Percentiles rank a stretch among this genome's conserved stretches.
These are phyloP conservation scores for Steinernema carpocapsae DNA, from an alignment of 2,888 invertebrate species.

Conservation along the genomic window DNA sequence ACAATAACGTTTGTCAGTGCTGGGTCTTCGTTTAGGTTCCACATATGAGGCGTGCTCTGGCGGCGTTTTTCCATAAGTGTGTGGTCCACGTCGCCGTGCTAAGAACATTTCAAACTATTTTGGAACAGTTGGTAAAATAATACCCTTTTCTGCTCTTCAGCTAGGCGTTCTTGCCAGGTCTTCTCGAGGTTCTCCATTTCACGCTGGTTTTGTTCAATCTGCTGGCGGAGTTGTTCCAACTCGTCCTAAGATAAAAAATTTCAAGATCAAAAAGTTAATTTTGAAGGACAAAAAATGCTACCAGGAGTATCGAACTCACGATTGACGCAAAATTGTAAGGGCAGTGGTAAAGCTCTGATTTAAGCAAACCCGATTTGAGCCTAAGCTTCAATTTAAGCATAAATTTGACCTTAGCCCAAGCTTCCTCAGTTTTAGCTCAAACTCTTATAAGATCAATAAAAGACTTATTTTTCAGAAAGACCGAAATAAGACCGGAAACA, in stretches of 20 bases:
- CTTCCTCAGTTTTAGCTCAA: too few relatives aligned
- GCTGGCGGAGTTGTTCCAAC: slow-evolving; percentile 57
- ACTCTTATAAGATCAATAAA: too few relatives aligned
- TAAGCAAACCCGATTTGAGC: too few relatives aligned
- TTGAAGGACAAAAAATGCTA: too few relatives aligned
- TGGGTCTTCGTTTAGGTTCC: slow-evolving; percentile 74
- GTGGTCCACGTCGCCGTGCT: slow-evolving; percentile 44
- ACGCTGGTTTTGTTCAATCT: slow-evolving; percentile 71
- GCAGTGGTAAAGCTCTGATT: too few relatives aligned
- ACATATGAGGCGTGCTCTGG: slow-evolving; percentile 72
- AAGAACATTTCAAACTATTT: background rate
- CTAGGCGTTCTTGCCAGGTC: slow-evolving; percentile 70
- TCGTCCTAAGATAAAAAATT: slow-evolving; percentile 57
- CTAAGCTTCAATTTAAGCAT: too few relatives aligned
- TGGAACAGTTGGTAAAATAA: background rate
- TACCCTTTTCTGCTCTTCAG: slow-evolving; percentile 60
- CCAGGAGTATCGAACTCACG: too few relatives aligned
- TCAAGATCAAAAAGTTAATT: too few relatives aligned
- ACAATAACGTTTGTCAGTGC: slow-evolving; percentile 73
- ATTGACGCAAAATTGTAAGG: too few relatives aligned
- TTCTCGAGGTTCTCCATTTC: slow-evolving; percentile 73
- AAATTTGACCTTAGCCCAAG: too few relatives aligned
- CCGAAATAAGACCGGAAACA: too few relatives aligned
- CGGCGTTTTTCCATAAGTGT: slow-evolving; percentile 55
- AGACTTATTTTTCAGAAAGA: too few relatives aligned